These are phyloP conservation scores for Machimus atricapillus DNA, from an alignment of 2,888 invertebrate genomes.

Conservation along the genomic window DNA sequence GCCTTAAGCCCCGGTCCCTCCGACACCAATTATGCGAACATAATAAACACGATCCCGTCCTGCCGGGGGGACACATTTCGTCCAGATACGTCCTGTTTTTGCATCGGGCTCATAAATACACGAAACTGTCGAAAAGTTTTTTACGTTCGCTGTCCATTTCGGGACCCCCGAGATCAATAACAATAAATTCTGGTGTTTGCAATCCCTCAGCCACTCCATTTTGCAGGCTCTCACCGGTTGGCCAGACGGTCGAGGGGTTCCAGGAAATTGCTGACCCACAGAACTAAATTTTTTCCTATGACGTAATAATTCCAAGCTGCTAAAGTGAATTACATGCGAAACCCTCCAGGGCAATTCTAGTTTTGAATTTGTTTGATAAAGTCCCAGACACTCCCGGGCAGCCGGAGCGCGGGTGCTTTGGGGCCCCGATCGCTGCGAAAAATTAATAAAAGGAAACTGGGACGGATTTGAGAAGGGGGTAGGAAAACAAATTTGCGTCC, in stretches of 20 bases:
- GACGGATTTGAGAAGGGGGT: background rate
- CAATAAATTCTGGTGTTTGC: slow-evolving; percentile 37
- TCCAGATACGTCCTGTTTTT: slow-evolving; percentile 3
- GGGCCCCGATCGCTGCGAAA: background rate
- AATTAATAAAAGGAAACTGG: background rate
- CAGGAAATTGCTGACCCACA: slow-evolving; percentile 33
- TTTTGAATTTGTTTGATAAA: slow-evolving; percentile 28
- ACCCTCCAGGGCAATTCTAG: slow-evolving; percentile 11
- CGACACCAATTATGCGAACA: slow-evolving; percentile 31
- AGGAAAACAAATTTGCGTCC: background rate
- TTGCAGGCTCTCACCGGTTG: background rate
- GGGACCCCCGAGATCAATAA: slow-evolving; percentile 37
- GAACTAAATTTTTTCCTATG: slow-evolving; percentile 5
- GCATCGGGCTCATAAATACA: slow-evolving; percentile 36
- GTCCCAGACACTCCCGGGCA: background rate
- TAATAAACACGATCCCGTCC: slow-evolving; percentile 6
- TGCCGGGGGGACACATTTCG: background rate
- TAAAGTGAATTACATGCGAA: slow-evolving; percentile 31
- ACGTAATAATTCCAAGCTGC: slow-evolving; percentile 39
- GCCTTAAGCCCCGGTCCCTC: background rate
- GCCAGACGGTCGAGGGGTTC: background rate
- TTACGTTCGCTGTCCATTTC: slow-evolving; percentile 36
- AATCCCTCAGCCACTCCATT: slow-evolving; percentile 30
- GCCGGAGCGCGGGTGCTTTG: background rate
- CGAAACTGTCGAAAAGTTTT: slow-evolving; percentile 42